Evolutionary conservation across 1,140 invertebrate species (phyloP), one percentile per base, ranked within the genome.

Genomic region (Bombus vancouverensis): DNA sequence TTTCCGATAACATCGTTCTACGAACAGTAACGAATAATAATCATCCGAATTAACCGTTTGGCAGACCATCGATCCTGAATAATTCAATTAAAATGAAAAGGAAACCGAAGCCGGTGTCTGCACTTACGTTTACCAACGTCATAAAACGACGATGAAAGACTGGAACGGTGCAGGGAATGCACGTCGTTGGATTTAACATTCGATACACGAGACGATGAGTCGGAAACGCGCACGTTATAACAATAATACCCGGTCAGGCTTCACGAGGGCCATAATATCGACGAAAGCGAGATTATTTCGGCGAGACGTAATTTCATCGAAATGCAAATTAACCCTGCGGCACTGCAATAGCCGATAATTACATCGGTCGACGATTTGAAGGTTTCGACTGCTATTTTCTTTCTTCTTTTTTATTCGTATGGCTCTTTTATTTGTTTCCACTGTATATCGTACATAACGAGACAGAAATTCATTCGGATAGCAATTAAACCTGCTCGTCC

Each of bases 251-350:
- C 22, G 34, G 53, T 2, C 47, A 65, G 28, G 42, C n/a, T 53
- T 76, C 37, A 39, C 57, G n/a, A 13, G 34, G 2, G 37, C 59
- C 37, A 28, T 62, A 82, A 73, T 71, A 53, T 62, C 47, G 53
- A 85, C 81, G 84, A 68, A 44, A 87, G 75, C 71, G 73, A 70
- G 87, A 83, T 90, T 85, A 90, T 42, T 62, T n/a, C 62, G 68
- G 9, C 44, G 77, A 79, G 71, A 81, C 37, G 85, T 90, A 87
- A 89, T 89, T 87, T 76, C 57, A 74, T 77, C 32, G 88, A 74
- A 82, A 85, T 87, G 88, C 74, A 90, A 88, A 87, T 82, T 68
- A 57, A 73, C 62, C 37, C 57, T 2, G 66, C 44, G 44, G 28
- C 74, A 25, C 70, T 9, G 59, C 47, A 47, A 3, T 57, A 65